A percentile compares a stretch with the other conserved stretches of the same genome.
Conservation (phyloP, 2,113 vertebrate genomes). For the Gobiocypris rarus region DNA sequence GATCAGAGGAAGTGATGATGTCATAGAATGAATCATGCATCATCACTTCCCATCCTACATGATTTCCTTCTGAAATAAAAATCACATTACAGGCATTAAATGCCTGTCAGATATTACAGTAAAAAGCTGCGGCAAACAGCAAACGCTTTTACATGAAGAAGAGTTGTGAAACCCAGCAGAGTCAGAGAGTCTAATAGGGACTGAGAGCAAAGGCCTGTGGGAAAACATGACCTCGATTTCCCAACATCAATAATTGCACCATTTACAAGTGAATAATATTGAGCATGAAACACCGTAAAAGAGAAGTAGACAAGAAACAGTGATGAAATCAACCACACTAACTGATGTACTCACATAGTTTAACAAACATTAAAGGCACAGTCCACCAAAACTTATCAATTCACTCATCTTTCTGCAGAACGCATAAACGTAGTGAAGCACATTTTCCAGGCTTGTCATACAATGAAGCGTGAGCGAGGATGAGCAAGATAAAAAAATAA, state of each 20-base stretch:
- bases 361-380: too few species aligned
- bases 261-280: slow-evolving; percentile 41
- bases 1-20: background rate
- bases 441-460: background rate
- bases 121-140: background rate
- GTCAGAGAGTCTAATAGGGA: background rate
- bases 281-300: background rate
- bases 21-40: background rate
- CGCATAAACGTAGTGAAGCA: too few species aligned
- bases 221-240: slow-evolving; percentile 6
- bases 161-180: background rate
- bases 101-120: background rate
- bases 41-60: background rate
- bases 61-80: background rate
- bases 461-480: background rate
- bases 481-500: background rate
- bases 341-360: background rate
- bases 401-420: too few species aligned
- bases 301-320: background rate
- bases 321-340: background rate
- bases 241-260: slow-evolving; percentile 9
- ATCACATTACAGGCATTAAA: background rate
- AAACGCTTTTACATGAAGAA: background rate
- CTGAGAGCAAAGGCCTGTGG: slow-evolving; percentile 18
- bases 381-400: too few species aligned